A percentile compares a stretch with the other conserved stretches of the same genome.
Evolutionary conservation across 2,113 vertebrate genomes (phyloP).

Genomic region (Cynoglossus semilaevis): DNA sequence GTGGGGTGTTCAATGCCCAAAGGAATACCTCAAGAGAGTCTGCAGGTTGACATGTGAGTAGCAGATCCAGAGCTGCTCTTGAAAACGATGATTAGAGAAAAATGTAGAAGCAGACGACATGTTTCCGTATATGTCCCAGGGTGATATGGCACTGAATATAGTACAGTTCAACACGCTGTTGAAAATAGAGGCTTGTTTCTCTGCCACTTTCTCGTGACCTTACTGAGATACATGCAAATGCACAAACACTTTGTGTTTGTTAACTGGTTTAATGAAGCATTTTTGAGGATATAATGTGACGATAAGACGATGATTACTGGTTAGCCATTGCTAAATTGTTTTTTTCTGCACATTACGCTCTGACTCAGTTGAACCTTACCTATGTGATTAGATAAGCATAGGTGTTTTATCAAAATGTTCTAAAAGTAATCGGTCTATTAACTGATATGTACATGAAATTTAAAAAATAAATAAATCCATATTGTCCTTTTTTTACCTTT

Average conservation of each 20-base stretch:
- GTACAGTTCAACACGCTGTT: constrained; percentile 39
- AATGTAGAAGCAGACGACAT: constrained; percentile 45
- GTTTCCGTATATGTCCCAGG: constrained; percentile 25
- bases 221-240: constrained; percentile 12
- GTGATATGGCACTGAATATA: constrained; percentile 20
- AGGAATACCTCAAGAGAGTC: constrained; percentile 33
- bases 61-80: constrained; percentile 46
- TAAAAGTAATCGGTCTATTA: too few species aligned
- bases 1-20: constrained; percentile 49
- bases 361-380: too few species aligned
- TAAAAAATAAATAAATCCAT: too few species aligned
- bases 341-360: too few species aligned
- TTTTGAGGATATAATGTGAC: too few species aligned
- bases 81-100: constrained; percentile 52
- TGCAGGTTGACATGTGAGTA: constrained; percentile 3
- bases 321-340: too few species aligned
- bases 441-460: too few species aligned
- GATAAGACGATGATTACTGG: too few species aligned
- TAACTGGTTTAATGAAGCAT: too few species aligned
- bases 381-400: too few species aligned
- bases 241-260: background rate
- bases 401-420: too few species aligned
- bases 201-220: constrained; percentile 22
- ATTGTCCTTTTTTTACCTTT: too few species aligned
- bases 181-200: constrained; percentile 26